Base-by-base conservation (phyloP, 2,888 invertebrate genomes). In the Hedychridium roseum region DNA sequence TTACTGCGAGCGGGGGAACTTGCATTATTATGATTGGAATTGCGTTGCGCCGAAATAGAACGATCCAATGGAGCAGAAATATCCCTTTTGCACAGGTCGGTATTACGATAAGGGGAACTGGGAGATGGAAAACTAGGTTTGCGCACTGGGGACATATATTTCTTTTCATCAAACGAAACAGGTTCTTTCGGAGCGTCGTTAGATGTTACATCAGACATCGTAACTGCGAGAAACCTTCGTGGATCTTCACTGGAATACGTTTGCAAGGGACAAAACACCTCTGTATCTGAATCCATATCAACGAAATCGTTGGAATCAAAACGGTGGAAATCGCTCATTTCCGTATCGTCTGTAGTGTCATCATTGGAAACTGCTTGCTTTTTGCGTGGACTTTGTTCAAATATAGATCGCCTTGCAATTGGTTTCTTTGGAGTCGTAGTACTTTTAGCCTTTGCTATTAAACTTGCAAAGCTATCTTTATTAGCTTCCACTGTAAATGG, bases 401-500 rank as follows among this genome's bases (percentile, higher is more conserved):
- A 44, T 31, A 62, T 40, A 4, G 52, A 56, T 14, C 58, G 54
- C 5, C 55, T 44, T 3, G 43, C 55, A 1, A 57, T 15, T 1
- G 46, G 39, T 26, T 57, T 58, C 16, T 34, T 40, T 9, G 43
- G 5, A 18, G 9, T n/a, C 1, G 36, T 27, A 0, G 20, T 12
- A 11, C 53, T 55, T 57, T 66, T 76, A 31, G 80, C 70, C 14
- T 66, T 54, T 26, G 71, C 59, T 15, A 81, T 78, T 31, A 81
- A 57, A 43, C 60, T 67, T 6, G 74, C 59, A 41, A 76, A 81
- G 35, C 70, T 75, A 4, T 59, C 61, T 54, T 78, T 75, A 44
- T 81, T 72, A 9, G 65, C 55, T 47, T 74, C 59, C 50, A 78
- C 80, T 80, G 55, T 9, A 41, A 20, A 36, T 38, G 6, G 39